Base-by-base conservation (phyloP, 1,140 invertebrate species). In the Argopecten irradians region DNA sequence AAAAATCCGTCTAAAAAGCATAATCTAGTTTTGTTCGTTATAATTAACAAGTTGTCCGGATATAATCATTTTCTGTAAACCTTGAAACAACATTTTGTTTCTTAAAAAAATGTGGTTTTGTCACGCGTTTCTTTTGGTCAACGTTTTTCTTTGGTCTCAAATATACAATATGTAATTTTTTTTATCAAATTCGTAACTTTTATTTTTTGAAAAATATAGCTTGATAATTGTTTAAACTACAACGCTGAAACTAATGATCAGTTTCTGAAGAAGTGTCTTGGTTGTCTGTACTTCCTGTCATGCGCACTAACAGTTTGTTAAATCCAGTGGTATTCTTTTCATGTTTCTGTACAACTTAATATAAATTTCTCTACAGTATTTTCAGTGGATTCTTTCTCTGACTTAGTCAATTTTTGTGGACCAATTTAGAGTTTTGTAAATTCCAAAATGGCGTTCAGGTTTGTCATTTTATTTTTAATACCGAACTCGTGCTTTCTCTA, bases 1-100 rank as follows among this genome's bases (percentile, higher is more conserved):
- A 71, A 71, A 71, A n/a, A 28, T 71, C 55, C 55, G 55, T 71
- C 55, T 71, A 71, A 5, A 71, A 71, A 71, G 55, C 55, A 71
- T 71, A 71, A 71, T 71, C 55, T 71, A 28, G 7, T 71, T n/a
- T 71, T 71, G 55, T 71, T 71, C 55, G 55, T 71, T 16, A 71
- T 71, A 28, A 28, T 28, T 71, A 71, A 71, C 36, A 28, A 1
- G n/a, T 71, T 28, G 55, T 71, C 55, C 16, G 0, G 55, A 71
- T 71, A 22, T 71, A 71, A 71, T n/a, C 22, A 71, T 1, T 71
- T 28, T 71, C 22, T 28, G 55, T 71, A 71, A n/a, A 71, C 55
- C 28, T 71, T 71, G 55, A 71, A 71, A 71, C 43, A 46, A 5
- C n/a, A 71, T 71, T 28, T 71, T 71, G 55, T 71, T 71, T 71